Percentiles rank a stretch among this genome's conserved stretches.
Evolutionary conservation across 2,797 vertebrate genomes (phyloP).

Genomic region (Amazonetta brasiliensis): DNA sequence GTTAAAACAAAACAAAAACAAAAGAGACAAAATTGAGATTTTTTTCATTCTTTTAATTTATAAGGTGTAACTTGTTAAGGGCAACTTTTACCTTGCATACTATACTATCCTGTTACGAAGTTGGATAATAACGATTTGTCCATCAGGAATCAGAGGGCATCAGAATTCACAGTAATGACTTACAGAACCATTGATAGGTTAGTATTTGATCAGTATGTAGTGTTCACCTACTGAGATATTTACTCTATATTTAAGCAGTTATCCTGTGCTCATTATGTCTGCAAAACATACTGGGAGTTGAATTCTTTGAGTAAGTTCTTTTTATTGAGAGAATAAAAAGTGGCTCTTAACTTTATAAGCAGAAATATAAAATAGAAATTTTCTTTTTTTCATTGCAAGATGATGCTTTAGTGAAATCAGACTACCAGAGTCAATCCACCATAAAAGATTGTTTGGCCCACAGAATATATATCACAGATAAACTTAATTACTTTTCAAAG

Average conservation of each 20-base stretch:
- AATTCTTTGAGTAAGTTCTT: slow-evolving; percentile 21
- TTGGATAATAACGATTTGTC: slow-evolving; percentile 31
- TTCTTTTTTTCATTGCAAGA: slow-evolving; percentile 12
- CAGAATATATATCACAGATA: background rate
- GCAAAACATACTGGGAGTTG: slow-evolving; percentile 17
- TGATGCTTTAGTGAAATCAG: slow-evolving; percentile 18
- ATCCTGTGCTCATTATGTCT: slow-evolving; percentile 31
- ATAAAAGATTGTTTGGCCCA: background rate
- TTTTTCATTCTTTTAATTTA: slow-evolving; percentile 30
- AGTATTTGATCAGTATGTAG: slow-evolving; percentile 57
- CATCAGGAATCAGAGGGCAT: slow-evolving; percentile 15
- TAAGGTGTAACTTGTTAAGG: background rate
- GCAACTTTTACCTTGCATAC: slow-evolving; percentile 8
- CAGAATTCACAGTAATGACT: slow-evolving; percentile 42
- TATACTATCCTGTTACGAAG: slow-evolving; percentile 16
- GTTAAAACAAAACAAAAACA: background rate
- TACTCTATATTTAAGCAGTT: slow-evolving; percentile 55
- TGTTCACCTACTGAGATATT: slow-evolving; percentile 53
- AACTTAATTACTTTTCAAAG: slow-evolving; percentile 22
- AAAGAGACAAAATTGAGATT: background rate
- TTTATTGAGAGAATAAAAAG: slow-evolving; percentile 31
- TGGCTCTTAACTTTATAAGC: background rate
- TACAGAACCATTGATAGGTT: slow-evolving; percentile 48
- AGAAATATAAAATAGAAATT: slow-evolving; percentile 17
- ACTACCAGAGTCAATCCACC: background rate